A percentile compares a stretch with the other conserved stretches of the same genome.
Conservation (phyloP, 2,888 invertebrate genomes). For the Athetis lepigone region DNA sequence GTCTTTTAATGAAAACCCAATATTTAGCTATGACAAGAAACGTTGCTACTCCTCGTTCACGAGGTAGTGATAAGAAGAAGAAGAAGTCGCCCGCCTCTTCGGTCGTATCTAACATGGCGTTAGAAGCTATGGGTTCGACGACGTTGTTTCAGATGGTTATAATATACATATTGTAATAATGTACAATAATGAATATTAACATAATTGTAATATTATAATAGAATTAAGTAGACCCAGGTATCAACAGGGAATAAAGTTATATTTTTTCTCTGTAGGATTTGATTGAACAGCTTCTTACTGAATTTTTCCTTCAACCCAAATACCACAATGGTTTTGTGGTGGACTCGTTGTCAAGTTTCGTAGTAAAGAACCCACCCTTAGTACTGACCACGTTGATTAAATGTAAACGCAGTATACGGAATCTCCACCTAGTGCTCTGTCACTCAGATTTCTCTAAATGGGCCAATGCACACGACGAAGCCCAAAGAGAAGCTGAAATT, state of each 20-base stretch:
- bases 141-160: constrained; percentile 83
- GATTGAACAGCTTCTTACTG: constrained; percentile 77
- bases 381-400: constrained; percentile 79
- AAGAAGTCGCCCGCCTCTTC: constrained; percentile 76
- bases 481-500: constrained; percentile 74
- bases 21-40: constrained; percentile 75
- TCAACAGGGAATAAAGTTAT: not conserved
- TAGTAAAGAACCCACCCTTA: constrained; percentile 77
- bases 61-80: constrained; percentile 81
- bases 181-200: too few relatives aligned
- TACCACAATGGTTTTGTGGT: constrained; percentile 82
- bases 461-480: constrained; percentile 80
- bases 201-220: too few relatives aligned
- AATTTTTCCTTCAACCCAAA: constrained; percentile 75
- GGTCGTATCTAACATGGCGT: constrained; percentile 70
- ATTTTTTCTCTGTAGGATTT: constrained; percentile 74
- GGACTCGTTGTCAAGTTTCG: constrained; percentile 79
- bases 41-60: constrained; percentile 79
- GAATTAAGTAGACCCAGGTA: not conserved
- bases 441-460: constrained; percentile 83
- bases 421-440: constrained; percentile 82
- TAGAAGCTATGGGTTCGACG: constrained; percentile 77
- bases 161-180: not conserved
- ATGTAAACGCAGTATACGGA: constrained; percentile 78
- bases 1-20: constrained; percentile 77